Base-by-base conservation (phyloP, 2,888 invertebrate genomes). In the Cosmia trapezina region DNA sequence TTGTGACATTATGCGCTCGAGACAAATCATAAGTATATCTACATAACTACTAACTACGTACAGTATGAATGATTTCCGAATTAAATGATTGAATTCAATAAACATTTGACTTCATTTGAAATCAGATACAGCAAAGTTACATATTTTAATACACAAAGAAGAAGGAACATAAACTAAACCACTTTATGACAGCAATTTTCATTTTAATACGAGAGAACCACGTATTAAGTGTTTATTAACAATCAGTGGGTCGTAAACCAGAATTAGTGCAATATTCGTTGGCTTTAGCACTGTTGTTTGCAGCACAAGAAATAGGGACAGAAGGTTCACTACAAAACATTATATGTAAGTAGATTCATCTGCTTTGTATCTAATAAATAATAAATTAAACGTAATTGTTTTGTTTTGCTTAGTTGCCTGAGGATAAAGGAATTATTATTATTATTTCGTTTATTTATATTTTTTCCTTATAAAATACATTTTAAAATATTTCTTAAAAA, bases 221-320 rank as follows among this genome's bases (percentile, higher is more conserved):
- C 53, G 9, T 51, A 78, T 45, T 67, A 54, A 67, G 54, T 59
- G 59, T 67, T 71, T 67, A 69, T 76, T 67, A 67, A 77, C 72
- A 77, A 78, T 77, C 66, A 72, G 54, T 64, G 49, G 37, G 8
- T 33, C 59, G 41, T 77, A 67, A 78, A 77, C 64, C 14, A 49
- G 57, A 67, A 60, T 67, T 51, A 77, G 49, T 60, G 54, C 67
- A 60, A 59, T 33, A 66, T 62, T 61, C 65, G 56, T 56, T 64
- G 71, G 56, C 1, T 70, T 45, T 57, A 47, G 6, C 4, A 70
- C 17, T 41, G 43, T 28, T 45, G 17, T 61, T 61, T 49, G 7
- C 2, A 49, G 14, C 8, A 19, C 9, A 4, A 56, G 6, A 14
- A n/a, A 5, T 41, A 41, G 41, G 0, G 2, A 5, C 49, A 73